Evolutionary conservation across 2,797 vertebrate species (phyloP).

Genomic region (Chaetophractus vellerosus): DNA sequence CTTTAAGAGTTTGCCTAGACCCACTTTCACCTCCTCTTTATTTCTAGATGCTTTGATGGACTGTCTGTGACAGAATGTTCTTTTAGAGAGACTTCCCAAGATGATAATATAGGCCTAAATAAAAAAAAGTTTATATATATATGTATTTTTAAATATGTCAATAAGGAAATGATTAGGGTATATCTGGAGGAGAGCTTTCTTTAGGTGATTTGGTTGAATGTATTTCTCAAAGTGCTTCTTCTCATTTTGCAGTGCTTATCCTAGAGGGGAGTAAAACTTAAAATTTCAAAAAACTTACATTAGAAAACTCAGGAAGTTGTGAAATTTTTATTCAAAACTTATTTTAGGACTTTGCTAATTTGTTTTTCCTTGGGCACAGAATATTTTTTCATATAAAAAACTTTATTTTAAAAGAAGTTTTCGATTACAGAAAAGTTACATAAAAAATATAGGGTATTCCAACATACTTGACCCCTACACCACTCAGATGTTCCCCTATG

Average conservation of each 20-base stretch:
- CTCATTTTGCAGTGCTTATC: not conserved
- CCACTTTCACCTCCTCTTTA: not conserved
- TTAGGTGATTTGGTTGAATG: not conserved
- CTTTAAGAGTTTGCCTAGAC: not conserved
- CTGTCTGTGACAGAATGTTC: constrained; percentile 2
- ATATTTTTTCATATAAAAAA: not conserved
- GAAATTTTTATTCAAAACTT: not conserved
- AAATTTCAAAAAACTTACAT: not conserved
- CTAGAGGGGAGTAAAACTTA: not conserved
- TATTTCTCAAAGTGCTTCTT: constrained; percentile 8
- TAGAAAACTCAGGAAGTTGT: not conserved
- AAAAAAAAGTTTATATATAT: not conserved
- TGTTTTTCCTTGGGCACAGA: not conserved
- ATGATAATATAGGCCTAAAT: not conserved
- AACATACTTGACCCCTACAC: no score
- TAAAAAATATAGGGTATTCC: no score
- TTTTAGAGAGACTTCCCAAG: constrained; percentile 55
- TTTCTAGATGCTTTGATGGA: not conserved
- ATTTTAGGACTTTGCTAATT: not conserved
- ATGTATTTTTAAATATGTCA: constrained; percentile 38
- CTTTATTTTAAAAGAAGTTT: no score
- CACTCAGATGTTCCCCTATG: no score
- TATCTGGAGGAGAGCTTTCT: constrained; percentile 14
- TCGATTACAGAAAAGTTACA: no score
- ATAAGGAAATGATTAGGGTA: constrained; percentile 34